Percentiles rank a stretch among this genome's conserved stretches.
phyloP scores from a whole-genome alignment of 2,797 vertebrate species.

The Pithecia hirsuta region DNA sequence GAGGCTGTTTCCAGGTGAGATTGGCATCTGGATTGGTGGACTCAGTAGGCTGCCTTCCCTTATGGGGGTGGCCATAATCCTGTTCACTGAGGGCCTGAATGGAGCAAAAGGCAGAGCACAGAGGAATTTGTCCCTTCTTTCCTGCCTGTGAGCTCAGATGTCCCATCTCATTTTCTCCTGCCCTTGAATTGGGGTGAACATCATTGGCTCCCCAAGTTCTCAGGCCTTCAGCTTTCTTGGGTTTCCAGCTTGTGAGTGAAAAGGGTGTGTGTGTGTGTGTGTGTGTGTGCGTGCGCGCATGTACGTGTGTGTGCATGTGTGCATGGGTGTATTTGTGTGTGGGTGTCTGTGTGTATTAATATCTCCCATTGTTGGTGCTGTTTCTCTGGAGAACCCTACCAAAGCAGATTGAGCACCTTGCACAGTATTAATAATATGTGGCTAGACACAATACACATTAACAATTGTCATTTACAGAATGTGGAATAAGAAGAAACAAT shows the following conservation, averaged over 20 bases:
- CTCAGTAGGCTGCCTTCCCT: not conserved
- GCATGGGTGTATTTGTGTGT: not conserved
- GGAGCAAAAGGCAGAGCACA: not conserved
- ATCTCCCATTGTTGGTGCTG: not conserved
- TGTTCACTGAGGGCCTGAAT: not conserved
- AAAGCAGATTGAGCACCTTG: not conserved
- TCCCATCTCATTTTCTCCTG: not conserved
- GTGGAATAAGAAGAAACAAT: not conserved
- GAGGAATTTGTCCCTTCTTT: not conserved
- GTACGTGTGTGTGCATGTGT: not conserved
- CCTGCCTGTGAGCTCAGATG: not conserved
- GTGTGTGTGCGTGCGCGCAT: not conserved
- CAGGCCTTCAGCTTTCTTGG: not conserved
- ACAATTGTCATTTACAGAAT: not conserved
- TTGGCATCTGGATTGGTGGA: not conserved
- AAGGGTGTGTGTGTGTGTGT: not conserved
- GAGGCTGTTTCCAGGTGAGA: not conserved
- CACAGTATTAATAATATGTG: not conserved
- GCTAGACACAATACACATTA: not conserved
- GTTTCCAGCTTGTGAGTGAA: not conserved
- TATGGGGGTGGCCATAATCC: too few species aligned
- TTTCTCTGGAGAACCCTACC: not conserved
- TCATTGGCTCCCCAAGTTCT: not conserved
- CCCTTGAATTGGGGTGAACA: not conserved
- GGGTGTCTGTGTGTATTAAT: not conserved